These are phyloP conservation scores for Harmothoe impar DNA, from an alignment of 2,888 invertebrate species.

Conservation along the genomic window DNA sequence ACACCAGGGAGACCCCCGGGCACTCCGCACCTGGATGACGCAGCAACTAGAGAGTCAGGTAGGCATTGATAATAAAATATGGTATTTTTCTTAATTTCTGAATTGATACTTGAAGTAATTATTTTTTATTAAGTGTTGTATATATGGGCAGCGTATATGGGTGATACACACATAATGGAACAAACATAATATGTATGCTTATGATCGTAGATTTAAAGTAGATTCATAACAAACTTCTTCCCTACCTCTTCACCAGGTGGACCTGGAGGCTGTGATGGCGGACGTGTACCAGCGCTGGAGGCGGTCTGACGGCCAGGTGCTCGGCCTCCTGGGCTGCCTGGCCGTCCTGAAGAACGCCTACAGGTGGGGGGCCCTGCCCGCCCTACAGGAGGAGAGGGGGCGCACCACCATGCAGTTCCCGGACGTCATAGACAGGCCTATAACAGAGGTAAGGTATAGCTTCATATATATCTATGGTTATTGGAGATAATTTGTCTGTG, in stretches of 20 bases:
- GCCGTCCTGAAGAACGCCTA: constrained; percentile 37
- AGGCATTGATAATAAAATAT: no score
- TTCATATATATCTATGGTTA: neutral
- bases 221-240: no score
- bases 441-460: constrained; percentile 20
- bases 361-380: constrained; percentile 41
- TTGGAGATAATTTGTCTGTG: neutral
- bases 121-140: no score
- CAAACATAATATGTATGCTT: no score
- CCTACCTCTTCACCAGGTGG: neutral
- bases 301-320: neutral
- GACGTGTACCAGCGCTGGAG: neutral
- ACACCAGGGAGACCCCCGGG: no score
- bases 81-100: no score
- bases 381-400: neutral
- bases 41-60: no score
- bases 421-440: neutral
- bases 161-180: no score
- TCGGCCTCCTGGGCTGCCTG: constrained; percentile 35
- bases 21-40: no score
- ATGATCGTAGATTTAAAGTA: no score
- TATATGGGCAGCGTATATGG: no score
- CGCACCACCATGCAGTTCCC: constrained; percentile 48
- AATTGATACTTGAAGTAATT: no score
- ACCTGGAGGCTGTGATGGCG: neutral